Evolutionary conservation across 2,797 vertebrate genomes (phyloP).

Genomic region (Anas capensis): DNA sequence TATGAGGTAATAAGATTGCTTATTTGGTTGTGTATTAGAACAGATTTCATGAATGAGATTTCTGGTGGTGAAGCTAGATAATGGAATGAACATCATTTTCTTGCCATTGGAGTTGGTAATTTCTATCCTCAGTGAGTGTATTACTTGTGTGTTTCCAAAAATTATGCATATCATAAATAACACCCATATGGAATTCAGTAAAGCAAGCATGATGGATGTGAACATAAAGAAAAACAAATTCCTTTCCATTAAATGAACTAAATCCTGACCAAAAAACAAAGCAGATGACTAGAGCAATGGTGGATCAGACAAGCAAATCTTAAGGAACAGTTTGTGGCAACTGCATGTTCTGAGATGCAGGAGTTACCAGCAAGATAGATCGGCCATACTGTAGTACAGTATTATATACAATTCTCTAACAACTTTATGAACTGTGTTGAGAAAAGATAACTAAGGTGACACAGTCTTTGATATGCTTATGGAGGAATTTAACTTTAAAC

Average conservation of each 20-base stretch:
- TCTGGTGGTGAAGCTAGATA: not conserved
- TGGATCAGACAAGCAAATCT: not conserved
- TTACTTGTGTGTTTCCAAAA: conserved; percentile 12
- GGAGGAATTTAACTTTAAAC: not conserved
- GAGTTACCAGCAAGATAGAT: not conserved
- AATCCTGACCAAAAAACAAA: not conserved
- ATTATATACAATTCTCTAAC: not conserved
- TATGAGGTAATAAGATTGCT: conserved; percentile 5
- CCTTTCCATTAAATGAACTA: not conserved
- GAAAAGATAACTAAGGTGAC: not conserved
- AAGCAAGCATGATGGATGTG: not conserved
- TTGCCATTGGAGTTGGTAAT: not conserved
- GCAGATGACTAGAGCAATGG: not conserved
- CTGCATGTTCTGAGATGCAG: not conserved
- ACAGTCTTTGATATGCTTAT: not conserved
- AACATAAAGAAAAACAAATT: conserved; percentile 6
- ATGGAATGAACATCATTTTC: not conserved
- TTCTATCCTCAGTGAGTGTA: not conserved
- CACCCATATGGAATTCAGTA: not conserved
- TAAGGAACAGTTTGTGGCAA: not conserved
- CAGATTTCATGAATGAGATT: conserved; percentile 6
- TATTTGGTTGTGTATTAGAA: not conserved
- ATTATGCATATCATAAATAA: not conserved
- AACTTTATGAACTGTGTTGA: not conserved
- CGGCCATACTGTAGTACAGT: not conserved